phyloP scores from a whole-genome alignment of 2,113 vertebrate genomes.

The Holacanthus passer region DNA sequence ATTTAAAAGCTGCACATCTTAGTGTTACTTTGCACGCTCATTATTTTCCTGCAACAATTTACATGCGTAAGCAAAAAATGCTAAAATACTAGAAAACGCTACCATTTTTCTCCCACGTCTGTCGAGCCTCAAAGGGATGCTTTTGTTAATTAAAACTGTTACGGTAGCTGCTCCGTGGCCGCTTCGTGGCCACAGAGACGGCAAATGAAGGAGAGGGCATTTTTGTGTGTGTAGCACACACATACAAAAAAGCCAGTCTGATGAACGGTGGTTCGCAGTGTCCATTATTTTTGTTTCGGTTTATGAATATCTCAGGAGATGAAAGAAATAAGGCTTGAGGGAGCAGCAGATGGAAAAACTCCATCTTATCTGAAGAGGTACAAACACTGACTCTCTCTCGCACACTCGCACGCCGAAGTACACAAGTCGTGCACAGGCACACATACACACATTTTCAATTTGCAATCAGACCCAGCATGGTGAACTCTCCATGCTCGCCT shows the following conservation, averaged over 20 bases:
- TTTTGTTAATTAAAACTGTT: slow-evolving; percentile 61
- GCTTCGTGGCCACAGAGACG: slow-evolving; percentile 4
- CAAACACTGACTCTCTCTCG: slow-evolving; percentile 24
- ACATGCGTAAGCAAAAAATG: slow-evolving; percentile 45
- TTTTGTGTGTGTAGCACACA: neutral
- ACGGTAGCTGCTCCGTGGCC: slow-evolving; percentile 21
- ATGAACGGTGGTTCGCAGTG: slow-evolving; percentile 40
- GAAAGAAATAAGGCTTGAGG: slow-evolving; percentile 61
- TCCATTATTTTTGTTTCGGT: slow-evolving; percentile 60
- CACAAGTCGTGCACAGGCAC: slow-evolving; percentile 39
- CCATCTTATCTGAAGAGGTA: slow-evolving; percentile 57
- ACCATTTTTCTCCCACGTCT: slow-evolving; percentile 39
- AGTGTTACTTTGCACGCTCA: slow-evolving; percentile 35
- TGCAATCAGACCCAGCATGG: slow-evolving; percentile 60
- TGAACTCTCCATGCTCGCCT: slow-evolving; percentile 51
- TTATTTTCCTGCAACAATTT: slow-evolving; percentile 49
- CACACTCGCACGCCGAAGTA: slow-evolving; percentile 16
- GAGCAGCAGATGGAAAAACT: slow-evolving; percentile 67
- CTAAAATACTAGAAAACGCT: slow-evolving; percentile 50
- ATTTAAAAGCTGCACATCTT: slow-evolving; percentile 69
- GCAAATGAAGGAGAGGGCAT: slow-evolving; percentile 17
- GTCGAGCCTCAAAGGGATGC: slow-evolving; percentile 45
- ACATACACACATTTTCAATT: slow-evolving; percentile 68
- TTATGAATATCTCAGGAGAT: slow-evolving; percentile 67
- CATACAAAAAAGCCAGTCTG: neutral